These are phyloP conservation scores for Octodon degus DNA, from an alignment of 2,113 vertebrate genomes.

Conservation along the genomic window DNA sequence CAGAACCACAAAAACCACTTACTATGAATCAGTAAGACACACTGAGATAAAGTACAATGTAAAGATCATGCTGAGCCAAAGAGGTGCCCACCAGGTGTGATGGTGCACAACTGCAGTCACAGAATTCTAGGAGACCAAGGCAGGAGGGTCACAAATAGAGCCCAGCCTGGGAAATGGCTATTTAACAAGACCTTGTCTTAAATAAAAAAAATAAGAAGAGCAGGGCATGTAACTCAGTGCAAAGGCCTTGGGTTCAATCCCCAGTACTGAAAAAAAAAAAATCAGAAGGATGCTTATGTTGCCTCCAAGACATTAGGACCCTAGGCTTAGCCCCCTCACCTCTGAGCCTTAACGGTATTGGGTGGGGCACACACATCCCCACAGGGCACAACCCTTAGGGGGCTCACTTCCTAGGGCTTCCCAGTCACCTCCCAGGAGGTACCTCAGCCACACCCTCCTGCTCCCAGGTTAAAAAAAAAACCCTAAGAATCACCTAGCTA, in stretches of 20 bases:
- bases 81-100: not conserved
- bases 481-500: not conserved
- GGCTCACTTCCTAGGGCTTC: not conserved
- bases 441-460: not conserved
- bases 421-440: not conserved
- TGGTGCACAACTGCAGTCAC: not conserved
- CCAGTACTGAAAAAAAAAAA: not conserved
- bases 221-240: not conserved
- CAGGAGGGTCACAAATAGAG: not conserved
- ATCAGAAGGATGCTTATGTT: not conserved
- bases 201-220: not conserved
- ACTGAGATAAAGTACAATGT: not conserved
- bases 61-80: not conserved
- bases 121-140: not conserved
- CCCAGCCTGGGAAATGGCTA: not conserved
- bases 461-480: not conserved
- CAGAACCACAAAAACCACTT: not conserved
- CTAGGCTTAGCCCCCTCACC: not conserved
- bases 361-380: not conserved
- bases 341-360: not conserved
- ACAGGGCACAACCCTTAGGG: accelerated
- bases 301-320: not conserved
- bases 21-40: accelerated
- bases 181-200: not conserved
- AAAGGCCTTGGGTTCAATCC: not conserved